Base-by-base conservation (phyloP, 2,113 vertebrate genomes). In the Siphamia tubifer region DNA sequence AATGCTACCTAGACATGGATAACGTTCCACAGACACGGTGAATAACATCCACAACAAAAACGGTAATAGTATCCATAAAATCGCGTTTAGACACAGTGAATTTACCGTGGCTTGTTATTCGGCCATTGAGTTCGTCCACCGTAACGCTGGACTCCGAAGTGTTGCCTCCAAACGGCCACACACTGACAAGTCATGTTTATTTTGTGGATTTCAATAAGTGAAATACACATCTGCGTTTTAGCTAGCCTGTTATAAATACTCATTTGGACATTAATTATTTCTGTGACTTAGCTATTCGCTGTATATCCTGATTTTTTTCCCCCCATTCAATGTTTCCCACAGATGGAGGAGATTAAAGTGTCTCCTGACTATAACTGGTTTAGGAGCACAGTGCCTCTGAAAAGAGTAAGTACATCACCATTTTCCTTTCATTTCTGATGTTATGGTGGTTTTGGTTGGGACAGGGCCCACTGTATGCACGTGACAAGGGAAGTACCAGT, bases 311-410 rank as follows among this genome's bases (percentile, higher is more conserved):
- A 52, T 1, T 20, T 49, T 64, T 11, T 47, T 15, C 67, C 0
- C 36, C 2, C 56, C 0, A 24, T 4, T 20, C 3, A n/a, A 28
- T 70, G 23, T 71, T 64, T 54, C 51, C 44, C 31, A 79, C 88
- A 91, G 93, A 98, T 99, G 98, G 97, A 97, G 90, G 96, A 98
- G 93, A 98, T 99, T 74, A 96, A 96, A 92, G 92, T 95, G 89
- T 99, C 98, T 92, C 98, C 97, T 36, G 98, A 98, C 84, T 99
- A 99, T 56, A 98, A 95, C 92, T 98, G 97, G 97, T 99, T 99
- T 90, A 94, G 98, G 90, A 98, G 98, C 88, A 97, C 98, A 0
- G 97, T 99, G 74, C 96, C 98, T 16, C 93, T 99, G 71, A 98
- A 97, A 90, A 96, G 94, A 92, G 98, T 98, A 90, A 16, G 96